These are phyloP conservation scores for Heliconius himera DNA, from an alignment of 1,140 invertebrate species.

Conservation along the genomic window DNA sequence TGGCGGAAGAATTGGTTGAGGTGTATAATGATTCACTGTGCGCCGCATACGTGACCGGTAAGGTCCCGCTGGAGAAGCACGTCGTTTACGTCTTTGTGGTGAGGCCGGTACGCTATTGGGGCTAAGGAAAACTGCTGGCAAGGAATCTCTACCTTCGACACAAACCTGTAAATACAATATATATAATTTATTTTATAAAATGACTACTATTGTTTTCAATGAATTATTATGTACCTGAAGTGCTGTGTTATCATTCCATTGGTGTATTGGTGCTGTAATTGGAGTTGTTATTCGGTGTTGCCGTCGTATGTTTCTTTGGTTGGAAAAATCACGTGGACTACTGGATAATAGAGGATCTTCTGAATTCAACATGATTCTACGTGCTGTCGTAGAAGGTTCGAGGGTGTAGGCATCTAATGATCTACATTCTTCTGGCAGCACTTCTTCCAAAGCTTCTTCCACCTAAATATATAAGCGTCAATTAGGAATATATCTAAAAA, in stretches of 20 bases:
- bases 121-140: constrained; percentile 88
- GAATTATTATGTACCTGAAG: constrained; percentile 56
- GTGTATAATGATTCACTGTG: constrained; percentile 87
- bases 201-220: constrained; percentile 8
- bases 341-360: constrained; percentile 91
- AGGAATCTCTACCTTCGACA: constrained; percentile 70
- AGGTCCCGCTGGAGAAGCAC: constrained; percentile 73
- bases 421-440: constrained; percentile 88
- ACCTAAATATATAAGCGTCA: not conserved
- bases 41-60: constrained; percentile 76
- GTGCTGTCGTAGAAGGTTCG: constrained; percentile 85
- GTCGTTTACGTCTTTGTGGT: constrained; percentile 83
- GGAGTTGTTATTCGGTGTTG: constrained; percentile 65
- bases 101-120: constrained; percentile 86
- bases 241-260: constrained; percentile 66
- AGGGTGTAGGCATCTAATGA: constrained; percentile 84
- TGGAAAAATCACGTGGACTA: constrained; percentile 89
- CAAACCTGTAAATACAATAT: constrained; percentile 57
- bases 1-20: constrained; percentile 95
- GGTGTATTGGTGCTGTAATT: constrained; percentile 53
- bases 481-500: not conserved
- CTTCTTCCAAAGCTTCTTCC: constrained; percentile 85
- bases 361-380: constrained; percentile 88
- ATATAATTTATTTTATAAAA: constrained; percentile 11
- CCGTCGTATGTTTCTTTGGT: constrained; percentile 84